phyloP scores from a whole-genome alignment of 2,113 vertebrate genomes.

The Chionodraco myersi region DNA sequence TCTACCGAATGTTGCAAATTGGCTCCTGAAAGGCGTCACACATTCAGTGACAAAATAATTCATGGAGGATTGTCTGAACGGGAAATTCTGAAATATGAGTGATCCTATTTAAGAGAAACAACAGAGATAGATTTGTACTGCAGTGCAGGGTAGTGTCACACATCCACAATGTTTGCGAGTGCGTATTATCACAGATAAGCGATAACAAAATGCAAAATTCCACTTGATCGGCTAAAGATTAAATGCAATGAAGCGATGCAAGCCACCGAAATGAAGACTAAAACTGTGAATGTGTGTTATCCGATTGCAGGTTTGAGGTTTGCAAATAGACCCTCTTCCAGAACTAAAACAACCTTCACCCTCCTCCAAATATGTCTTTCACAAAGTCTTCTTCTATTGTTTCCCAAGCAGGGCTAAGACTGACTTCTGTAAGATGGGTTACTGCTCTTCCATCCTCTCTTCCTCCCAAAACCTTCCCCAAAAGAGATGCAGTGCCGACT shows the following conservation, averaged over 20 bases:
- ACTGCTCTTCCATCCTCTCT: constrained; percentile 7
- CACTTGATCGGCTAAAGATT: constrained; percentile 55
- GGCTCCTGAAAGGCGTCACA: constrained; percentile 79
- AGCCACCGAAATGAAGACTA: constrained; percentile 14
- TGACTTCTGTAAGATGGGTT: constrained; percentile 44
- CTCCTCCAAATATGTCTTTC: constrained; percentile 2
- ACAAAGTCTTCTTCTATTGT: constrained; percentile 29
- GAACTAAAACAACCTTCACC: constrained; percentile 23
- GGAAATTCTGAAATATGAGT: constrained; percentile 61
- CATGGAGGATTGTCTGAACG: constrained; percentile 72
- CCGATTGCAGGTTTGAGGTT: constrained; percentile 37
- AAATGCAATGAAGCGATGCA: constrained; percentile 23
- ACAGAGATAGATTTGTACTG: constrained; percentile 29
- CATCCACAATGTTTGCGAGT: constrained; percentile 41
- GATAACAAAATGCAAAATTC: constrained; percentile 55
- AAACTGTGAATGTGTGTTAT: constrained; percentile 28
- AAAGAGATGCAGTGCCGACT: constrained; percentile 16
- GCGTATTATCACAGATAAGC: constrained; percentile 56
- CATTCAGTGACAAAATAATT: constrained; percentile 73
- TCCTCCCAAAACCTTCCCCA: constrained; percentile 36
- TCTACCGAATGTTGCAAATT: constrained; percentile 79
- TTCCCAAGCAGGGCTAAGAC: constrained; percentile 45
- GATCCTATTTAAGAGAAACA: constrained; percentile 70
- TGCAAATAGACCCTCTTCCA: background rate
- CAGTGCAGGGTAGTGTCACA: constrained; percentile 60